Evolutionary conservation across 2,113 vertebrate genomes (phyloP).

Genomic region (Aspiorhynchus laticeps): DNA sequence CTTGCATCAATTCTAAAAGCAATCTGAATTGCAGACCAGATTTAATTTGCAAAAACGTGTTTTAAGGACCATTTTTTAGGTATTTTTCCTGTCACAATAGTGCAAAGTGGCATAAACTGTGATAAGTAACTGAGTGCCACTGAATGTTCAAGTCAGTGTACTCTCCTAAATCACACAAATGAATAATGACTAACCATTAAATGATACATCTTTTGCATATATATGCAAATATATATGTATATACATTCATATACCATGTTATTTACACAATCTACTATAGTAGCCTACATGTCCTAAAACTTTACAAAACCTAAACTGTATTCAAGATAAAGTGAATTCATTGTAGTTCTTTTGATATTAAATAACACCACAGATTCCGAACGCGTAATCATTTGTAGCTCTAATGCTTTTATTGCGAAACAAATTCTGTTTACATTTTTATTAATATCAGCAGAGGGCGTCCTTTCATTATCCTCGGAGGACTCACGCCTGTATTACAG

Average conservation of each 20-base stretch:
- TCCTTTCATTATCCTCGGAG: not conserved
- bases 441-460: conserved; percentile 13
- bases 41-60: not conserved
- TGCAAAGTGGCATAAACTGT: not conserved
- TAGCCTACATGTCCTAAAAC: not conserved
- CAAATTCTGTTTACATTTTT: not conserved
- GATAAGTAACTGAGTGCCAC: not conserved
- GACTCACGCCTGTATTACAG: not conserved
- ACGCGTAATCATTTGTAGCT: not conserved
- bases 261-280: not conserved
- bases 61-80: not conserved
- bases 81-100: not conserved
- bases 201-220: too few species aligned
- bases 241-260: not conserved
- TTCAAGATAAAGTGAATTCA: not conserved
- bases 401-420: not conserved
- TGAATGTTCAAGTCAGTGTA: not conserved
- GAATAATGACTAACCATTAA: too few species aligned
- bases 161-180: not conserved
- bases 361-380: not conserved
- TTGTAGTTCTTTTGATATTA: not conserved
- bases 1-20: not conserved
- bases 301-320: not conserved
- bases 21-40: not conserved
- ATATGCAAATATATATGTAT: not conserved